Conservation (phyloP, 1,140 invertebrate species). For the Aphelenchoides avenae region DNA sequence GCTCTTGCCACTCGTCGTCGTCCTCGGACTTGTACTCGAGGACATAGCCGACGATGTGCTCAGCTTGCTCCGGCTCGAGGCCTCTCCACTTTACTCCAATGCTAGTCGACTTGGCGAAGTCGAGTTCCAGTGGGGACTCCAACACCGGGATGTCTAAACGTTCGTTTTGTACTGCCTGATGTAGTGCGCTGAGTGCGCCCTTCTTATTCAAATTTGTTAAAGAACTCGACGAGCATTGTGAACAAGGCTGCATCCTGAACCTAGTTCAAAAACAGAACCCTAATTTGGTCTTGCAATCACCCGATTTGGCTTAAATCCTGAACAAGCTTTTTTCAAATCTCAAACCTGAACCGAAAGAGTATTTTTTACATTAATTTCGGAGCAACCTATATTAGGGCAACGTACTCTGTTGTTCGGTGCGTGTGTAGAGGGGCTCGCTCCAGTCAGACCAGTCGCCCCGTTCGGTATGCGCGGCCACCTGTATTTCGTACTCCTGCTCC, state of each 20-base stretch:
- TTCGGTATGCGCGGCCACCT: conserved; percentile 57
- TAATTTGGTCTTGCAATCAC: conserved; percentile 4
- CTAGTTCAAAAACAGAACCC: not conserved
- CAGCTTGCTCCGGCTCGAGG: conserved; percentile 44
- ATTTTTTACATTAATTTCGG: not conserved
- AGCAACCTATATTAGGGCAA: not conserved
- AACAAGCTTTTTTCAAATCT: not conserved
- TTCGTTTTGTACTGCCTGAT: too few species aligned
- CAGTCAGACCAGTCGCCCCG: conserved; percentile 58
- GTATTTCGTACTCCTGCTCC: conserved; percentile 58
- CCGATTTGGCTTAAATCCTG: conserved; percentile 2
- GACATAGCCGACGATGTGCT: conserved; percentile 57
- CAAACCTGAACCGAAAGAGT: not conserved
- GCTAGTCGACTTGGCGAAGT: conserved; percentile 54
- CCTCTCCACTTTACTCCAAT: conserved; percentile 56
- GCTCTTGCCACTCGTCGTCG: conserved; percentile 53
- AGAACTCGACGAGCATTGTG: too few species aligned
- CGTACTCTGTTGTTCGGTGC: conserved; percentile 49
- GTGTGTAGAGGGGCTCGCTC: conserved; percentile 46
- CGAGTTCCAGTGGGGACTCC: conserved; percentile 51
- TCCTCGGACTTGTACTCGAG: conserved; percentile 57
- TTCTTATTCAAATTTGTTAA: too few species aligned
- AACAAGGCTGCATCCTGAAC: not conserved
- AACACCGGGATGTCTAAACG: conserved; percentile 56
- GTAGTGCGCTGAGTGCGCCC: too few species aligned